Conservation (phyloP, 2,113 vertebrate genomes). For the Crotophaga sulcirostris region DNA sequence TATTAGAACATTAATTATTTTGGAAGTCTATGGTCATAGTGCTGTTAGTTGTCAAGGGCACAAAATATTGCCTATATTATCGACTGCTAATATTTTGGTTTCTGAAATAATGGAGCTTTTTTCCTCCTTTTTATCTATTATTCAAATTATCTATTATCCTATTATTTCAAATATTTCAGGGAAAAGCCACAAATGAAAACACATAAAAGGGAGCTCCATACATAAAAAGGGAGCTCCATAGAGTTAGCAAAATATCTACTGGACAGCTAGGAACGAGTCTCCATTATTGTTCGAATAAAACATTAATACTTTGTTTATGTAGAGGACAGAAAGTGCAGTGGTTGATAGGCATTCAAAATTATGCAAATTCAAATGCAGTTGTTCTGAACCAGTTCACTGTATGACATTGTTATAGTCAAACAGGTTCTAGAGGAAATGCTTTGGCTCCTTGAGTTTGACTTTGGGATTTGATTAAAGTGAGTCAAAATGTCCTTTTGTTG, state of each 20-base stretch:
- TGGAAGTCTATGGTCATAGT: background rate
- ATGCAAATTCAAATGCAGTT: background rate
- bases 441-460: background rate
- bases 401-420: background rate
- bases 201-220: too few species aligned
- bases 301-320: background rate
- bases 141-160: background rate
- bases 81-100: background rate
- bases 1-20: background rate
- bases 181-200: background rate
- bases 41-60: background rate
- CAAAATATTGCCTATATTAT: background rate
- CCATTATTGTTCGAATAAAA: background rate
- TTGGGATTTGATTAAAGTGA: background rate
- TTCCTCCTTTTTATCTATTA: background rate
- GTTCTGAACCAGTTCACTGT: background rate
- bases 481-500: background rate
- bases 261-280: background rate
- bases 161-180: background rate
- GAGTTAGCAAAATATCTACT: background rate
- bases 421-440: background rate
- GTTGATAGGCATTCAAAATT: background rate
- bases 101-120: background rate
- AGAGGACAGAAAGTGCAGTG: background rate
- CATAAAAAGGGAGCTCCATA: background rate